A percentile compares a stretch with the other conserved stretches of the same genome.
Evolutionary conservation across 1,140 invertebrate genomes (phyloP).

Genomic region (Diorhabda sublineata): DNA sequence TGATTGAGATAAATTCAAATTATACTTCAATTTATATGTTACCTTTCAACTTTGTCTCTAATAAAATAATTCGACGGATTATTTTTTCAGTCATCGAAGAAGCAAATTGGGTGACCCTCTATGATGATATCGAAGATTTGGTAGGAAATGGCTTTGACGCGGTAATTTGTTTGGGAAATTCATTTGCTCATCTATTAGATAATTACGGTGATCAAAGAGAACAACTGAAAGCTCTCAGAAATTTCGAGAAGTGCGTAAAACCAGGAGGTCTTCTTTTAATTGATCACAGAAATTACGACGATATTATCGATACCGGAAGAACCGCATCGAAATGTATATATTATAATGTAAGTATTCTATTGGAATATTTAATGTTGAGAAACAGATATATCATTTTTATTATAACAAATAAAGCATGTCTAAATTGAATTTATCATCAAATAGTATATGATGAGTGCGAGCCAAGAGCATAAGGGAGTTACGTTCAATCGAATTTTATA

Average conservation of each 20-base stretch:
- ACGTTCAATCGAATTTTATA: too few relatives aligned
- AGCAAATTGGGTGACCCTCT: conserved; percentile 72
- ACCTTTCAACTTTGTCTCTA: too few relatives aligned
- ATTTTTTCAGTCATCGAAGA: conserved; percentile 68
- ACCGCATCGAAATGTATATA: conserved; percentile 79
- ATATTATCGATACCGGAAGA: conserved; percentile 67
- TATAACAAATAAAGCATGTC: too few relatives aligned
- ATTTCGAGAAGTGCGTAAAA: conserved; percentile 77
- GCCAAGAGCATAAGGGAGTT: too few relatives aligned
- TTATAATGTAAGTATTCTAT: conserved; percentile 72
- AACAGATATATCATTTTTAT: too few relatives aligned
- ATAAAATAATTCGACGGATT: conserved; percentile 6
- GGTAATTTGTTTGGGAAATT: conserved; percentile 83
- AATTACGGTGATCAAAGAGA: conserved; percentile 70
- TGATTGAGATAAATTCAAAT: too few relatives aligned
- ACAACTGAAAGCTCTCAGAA: conserved; percentile 67
- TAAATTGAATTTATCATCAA: too few relatives aligned
- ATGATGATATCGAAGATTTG: conserved; percentile 62
- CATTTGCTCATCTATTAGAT: conserved; percentile 82
- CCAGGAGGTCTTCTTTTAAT: conserved; percentile 80
- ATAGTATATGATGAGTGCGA: too few relatives aligned
- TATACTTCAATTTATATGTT: too few relatives aligned
- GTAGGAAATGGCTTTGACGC: conserved; percentile 68
- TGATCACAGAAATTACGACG: conserved; percentile 85
- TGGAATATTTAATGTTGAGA: not conserved